Evolutionary conservation across 2,797 vertebrate species (phyloP).

Genomic region (Aplochiton taeniatus): DNA sequence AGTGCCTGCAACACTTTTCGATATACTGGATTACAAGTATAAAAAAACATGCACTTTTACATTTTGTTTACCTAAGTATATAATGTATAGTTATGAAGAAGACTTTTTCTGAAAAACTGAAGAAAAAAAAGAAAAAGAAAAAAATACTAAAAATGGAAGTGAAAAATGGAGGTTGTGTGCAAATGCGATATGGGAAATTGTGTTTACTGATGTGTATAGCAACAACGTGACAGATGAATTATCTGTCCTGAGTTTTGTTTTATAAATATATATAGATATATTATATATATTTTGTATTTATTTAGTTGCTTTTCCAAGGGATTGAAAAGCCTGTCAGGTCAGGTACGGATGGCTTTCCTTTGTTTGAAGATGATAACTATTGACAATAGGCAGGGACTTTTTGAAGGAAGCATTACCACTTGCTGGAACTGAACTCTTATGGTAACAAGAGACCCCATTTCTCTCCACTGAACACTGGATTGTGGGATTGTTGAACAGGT

Average conservation of each 20-base stretch:
- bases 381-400: conserved; percentile 66
- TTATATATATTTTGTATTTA: conserved; percentile 82
- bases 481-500: conserved; percentile 45
- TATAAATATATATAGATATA: conserved; percentile 74
- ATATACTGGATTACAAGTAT: conserved; percentile 84
- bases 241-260: conserved; percentile 77
- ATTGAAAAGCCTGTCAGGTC: conserved; percentile 67
- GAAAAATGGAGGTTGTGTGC: conserved; percentile 43
- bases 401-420: conserved; percentile 72
- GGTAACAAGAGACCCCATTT: conserved; percentile 37
- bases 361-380: conserved; percentile 58
- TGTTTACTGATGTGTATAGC: conserved; percentile 57
- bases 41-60: conserved; percentile 79
- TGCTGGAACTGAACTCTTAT: conserved; percentile 51
- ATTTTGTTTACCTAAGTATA: conserved; percentile 83
- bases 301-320: conserved; percentile 72
- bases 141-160: conserved; percentile 17
- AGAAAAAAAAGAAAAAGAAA: conserved; percentile 57
- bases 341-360: conserved; percentile 65
- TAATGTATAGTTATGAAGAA: conserved; percentile 81
- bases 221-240: conserved; percentile 67
- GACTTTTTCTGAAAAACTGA: conserved; percentile 69
- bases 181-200: conserved; percentile 50
- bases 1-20: conserved; percentile 98
- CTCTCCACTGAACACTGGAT: conserved; percentile 58